Base-by-base conservation (phyloP, 1,140 invertebrate genomes). In the Augochlora pura region DNA sequence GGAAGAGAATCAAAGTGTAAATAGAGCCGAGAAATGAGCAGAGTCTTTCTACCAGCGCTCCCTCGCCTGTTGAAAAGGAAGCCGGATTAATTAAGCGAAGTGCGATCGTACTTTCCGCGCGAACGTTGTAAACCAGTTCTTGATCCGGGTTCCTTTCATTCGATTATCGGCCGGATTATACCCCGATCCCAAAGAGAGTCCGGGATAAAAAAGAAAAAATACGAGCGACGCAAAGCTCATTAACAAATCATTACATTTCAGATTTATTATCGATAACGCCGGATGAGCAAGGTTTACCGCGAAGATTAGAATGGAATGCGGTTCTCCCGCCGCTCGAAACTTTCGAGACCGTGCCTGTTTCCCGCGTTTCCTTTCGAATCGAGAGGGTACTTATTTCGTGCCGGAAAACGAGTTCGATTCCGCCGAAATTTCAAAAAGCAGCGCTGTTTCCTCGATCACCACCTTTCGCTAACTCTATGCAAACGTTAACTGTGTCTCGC, bases 261-360 rank as follows among this genome's bases (percentile, higher is more conserved):
- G 62, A 64, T 64, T 46, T 64, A 64, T n/a, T n/a, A 9, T 32
- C 32, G 62, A 39, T 39, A 32, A 39, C 32, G 16, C 39, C 39
- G 62, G 21, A 64, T 16, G 14, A 32, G 27, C 32, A 64, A 64
- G 2, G 18, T 39, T 39, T n/a, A 7, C 32, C 32, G 32, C 12
- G 3, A 6, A 64, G 62, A 64, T 64, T 64, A 64, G 27, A 64
- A 39, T n/a, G 62, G 62, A 64, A 64, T 64, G 32, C 32, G 32
- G 62, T 39, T 64, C 32, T 39, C 3, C 60, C 4, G 32, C n/a
- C 18, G 6, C 21, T 64, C 18, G 62, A 39, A 64, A 39, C 32
- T 64, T 64, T 38, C 27, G 6, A 39, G 21, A 8, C 2, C 21
- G 8, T 64, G 16, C 62, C 39, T 39, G 18, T 18, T 64, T 64